Evolutionary conservation across 2,113 vertebrate genomes (phyloP).

Genomic region (Rhinopomastus cyanomelas): DNA sequence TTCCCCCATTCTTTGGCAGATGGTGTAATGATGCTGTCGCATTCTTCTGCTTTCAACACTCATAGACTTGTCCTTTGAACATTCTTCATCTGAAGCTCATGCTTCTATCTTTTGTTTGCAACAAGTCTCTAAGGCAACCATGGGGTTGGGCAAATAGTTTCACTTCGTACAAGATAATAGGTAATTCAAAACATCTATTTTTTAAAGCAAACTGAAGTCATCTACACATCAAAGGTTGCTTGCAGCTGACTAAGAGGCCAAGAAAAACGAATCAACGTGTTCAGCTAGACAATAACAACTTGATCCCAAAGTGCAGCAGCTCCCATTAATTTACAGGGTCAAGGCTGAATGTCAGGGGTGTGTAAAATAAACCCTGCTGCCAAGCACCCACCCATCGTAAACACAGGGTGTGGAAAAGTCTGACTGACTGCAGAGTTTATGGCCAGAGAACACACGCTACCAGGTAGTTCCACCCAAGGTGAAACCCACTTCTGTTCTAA

Average conservation of each 20-base stretch:
- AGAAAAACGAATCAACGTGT: neutral
- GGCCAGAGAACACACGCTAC: neutral
- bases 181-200: constrained; percentile 33
- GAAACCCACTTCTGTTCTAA: neutral
- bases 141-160: constrained; percentile 3
- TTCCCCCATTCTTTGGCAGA: neutral
- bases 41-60: constrained; percentile 27
- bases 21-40: neutral
- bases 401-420: neutral
- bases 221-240: neutral
- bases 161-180: constrained; percentile 35
- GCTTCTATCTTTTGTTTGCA: constrained; percentile 29
- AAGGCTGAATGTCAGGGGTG: neutral
- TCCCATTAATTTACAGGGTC: constrained; percentile 1
- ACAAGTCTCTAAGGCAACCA: constrained; percentile 21
- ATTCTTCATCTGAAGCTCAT: neutral
- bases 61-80: constrained; percentile 2
- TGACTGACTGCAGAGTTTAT: neutral
- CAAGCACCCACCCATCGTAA: neutral
- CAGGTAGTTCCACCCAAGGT: neutral
- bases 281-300: constrained; percentile 1
- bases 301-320: neutral
- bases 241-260: constrained; percentile 1
- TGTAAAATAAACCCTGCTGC: neutral
- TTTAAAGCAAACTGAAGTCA: constrained; percentile 12